These are phyloP conservation scores for Ailurus styani DNA, from an alignment of 2,113 vertebrate genomes.

Conservation along the genomic window DNA sequence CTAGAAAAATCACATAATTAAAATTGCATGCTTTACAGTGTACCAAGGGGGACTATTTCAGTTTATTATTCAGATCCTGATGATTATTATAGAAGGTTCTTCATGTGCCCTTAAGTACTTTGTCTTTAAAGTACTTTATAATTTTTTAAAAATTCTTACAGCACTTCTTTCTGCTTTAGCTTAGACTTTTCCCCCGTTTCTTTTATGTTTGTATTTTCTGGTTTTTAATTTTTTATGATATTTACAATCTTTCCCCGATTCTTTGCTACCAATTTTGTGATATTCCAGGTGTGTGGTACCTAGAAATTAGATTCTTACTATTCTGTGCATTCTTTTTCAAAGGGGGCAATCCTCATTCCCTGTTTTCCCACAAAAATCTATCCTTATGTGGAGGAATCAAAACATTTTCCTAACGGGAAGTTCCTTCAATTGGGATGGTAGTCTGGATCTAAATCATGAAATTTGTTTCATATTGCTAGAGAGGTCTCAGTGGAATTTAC, in stretches of 20 bases:
- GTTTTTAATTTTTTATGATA: conserved; percentile 24
- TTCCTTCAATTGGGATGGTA: neutral
- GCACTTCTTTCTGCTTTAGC: conserved; percentile 21
- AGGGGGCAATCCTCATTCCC: neutral
- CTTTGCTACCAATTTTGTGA: neutral
- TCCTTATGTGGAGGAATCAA: neutral
- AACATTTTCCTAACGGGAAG: neutral
- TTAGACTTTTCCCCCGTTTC: neutral
- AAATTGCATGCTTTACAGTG: conserved; percentile 65
- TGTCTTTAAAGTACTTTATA: conserved; percentile 71
- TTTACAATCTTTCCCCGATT: neutral
- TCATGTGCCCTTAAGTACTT: conserved; percentile 69
- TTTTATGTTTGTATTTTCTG: conserved; percentile 34
- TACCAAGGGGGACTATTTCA: conserved; percentile 41
- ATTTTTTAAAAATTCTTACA: conserved; percentile 48
- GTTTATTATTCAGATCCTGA: conserved; percentile 67
- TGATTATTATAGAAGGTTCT: conserved; percentile 68
- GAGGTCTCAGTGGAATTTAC: neutral
- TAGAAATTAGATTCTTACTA: neutral
- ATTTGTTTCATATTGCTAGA: neutral
- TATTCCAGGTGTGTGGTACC: neutral
- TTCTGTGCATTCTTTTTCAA: conserved; percentile 17
- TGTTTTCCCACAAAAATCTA: neutral
- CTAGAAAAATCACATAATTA: conserved; percentile 73
- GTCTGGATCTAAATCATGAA: neutral